Percentiles rank a stretch among this genome's conserved stretches.
Evolutionary conservation across 2,888 invertebrate genomes (phyloP).

Genomic region (Drosophila nigritarsus): DNA sequence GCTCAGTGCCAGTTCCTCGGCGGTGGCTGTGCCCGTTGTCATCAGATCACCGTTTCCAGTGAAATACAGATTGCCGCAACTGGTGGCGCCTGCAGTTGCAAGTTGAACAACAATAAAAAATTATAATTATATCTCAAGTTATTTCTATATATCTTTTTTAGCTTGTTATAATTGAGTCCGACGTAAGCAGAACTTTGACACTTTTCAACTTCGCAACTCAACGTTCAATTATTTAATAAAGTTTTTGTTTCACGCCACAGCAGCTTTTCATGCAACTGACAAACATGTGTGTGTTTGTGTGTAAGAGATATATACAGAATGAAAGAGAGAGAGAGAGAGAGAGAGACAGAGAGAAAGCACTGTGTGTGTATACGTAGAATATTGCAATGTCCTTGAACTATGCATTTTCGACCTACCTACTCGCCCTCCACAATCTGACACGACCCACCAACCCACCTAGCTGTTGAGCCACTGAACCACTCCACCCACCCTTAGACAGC

Average conservation of each 20-base stretch:
- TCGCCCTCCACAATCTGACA: slow-evolving; percentile 14
- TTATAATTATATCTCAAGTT: background rate
- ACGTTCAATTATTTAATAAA: slow-evolving; percentile 66
- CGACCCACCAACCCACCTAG: slow-evolving; percentile 25
- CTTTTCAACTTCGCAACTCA: slow-evolving; percentile 43
- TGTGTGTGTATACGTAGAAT: slow-evolving; percentile 71
- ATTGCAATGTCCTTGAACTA: slow-evolving; percentile 83
- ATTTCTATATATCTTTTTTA: background rate
- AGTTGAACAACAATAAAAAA: slow-evolving; percentile 7
- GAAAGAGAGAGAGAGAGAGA: slow-evolving; percentile 14
- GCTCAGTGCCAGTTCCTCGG: slow-evolving; percentile 81
- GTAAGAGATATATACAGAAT: slow-evolving; percentile 21
- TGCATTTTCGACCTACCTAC: slow-evolving; percentile 64
- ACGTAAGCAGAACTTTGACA: slow-evolving; percentile 3
- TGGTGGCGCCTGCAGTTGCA: slow-evolving; percentile 71
- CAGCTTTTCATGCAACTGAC: slow-evolving; percentile 36
- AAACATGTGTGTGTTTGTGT: slow-evolving; percentile 21
- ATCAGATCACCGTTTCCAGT: slow-evolving; percentile 83
- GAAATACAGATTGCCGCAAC: slow-evolving; percentile 83
- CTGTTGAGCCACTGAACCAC: slow-evolving; percentile 18
- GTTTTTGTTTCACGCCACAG: slow-evolving; percentile 58
- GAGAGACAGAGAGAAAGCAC: slow-evolving; percentile 20
- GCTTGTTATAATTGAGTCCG: slow-evolving; percentile 1
- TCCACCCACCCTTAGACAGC: slow-evolving; percentile 38
- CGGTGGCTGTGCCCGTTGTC: slow-evolving; percentile 74